Base-by-base conservation (phyloP, 1,140 invertebrate species). In the Ladona fulva region DNA sequence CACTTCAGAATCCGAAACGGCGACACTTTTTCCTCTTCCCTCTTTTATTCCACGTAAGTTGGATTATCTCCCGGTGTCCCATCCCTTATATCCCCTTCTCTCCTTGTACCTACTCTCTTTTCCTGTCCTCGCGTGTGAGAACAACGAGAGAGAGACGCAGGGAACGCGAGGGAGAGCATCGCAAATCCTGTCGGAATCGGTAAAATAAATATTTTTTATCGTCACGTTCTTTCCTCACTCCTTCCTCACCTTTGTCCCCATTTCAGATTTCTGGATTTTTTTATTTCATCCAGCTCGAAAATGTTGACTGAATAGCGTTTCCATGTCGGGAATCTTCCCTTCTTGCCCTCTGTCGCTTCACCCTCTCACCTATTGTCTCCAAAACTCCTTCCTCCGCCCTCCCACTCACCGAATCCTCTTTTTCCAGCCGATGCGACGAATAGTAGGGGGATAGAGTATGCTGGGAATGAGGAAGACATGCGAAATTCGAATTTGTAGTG, bases 301-400 rank as follows among this genome's bases (percentile, higher is more conserved):
- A 66, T 66, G 52, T 66, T 66, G 52, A 66, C 52, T 66, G 52
- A 66, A 66, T 66, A 66, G 52, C 52, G 52, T 66, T 66, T 66
- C 12, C 52, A 66, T 66, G 52, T 66, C 52, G 3, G 5, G 52
- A 3, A 66, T 66, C 52, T 22, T 66, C 52, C 3, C 52, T 22
- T 12, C 52, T 22, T 22, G 1, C 3, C 52, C 14, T 6, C 12
- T 66, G n/a, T 22, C 52, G 19, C 44, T 66, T 5, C 52, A 8
- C 29, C 29, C 29, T 5, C 1, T 37, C 29, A n/a, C n/a, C n/a
- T 19, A 52, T 19, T 52, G 19, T 19, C 44, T 10, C 44, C 19
- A 19, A 10, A 11, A 52, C 44, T 52, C 44, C 44, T 52, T 11
- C 44, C 44, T 11, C 44, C n/a, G n/a, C n/a, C n/a, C n/a, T n/a